Base-by-base conservation (phyloP, 2,113 vertebrate species). In the Python bivittatus region DNA sequence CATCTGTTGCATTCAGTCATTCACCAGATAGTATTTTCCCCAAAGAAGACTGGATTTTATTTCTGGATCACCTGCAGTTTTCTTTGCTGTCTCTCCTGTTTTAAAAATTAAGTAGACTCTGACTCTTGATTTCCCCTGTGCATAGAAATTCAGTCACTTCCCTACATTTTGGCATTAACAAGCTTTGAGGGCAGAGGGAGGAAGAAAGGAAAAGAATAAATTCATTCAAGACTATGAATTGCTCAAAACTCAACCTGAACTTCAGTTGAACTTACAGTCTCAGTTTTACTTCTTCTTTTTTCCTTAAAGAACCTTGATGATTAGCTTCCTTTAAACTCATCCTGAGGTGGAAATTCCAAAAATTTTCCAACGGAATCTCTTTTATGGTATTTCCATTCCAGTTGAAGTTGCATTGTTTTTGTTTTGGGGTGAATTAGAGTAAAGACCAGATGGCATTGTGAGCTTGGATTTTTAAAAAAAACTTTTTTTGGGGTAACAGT, bases 201-300 rank as follows among this genome's bases (percentile, higher is more conserved):
- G 9, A 13, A 48, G 22, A 13, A 84, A 86, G 42, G 33, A 79
- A 79, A 64, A 1, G 10, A 25, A 54, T 33, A 84, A 84, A 89
- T 53, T 27, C 15, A 27, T 64, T 54, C 6, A 7, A 88, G 68
- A 8, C 68, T 52, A 22, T 8, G 8, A 92, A 61, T 57, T 6
- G 10, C 29, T 93, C 94, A 84, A 85, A 95, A 93, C 9, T 72
- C 57, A 61, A 38, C 79, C 48, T 92, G 27, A 38, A 93, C 57
- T 93, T 64, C 8, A 91, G 57, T 0, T 86, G 90, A 94, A 96
- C 92, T 84, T 93, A 92, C 6, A 92, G n/a, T 86, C 38, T 91
- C 54, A 44, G 3, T 11, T 52, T 54, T 89, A 25, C 48, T 92
- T 20, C 20, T 60, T 60, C 9, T 64, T 4, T 29, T n/a, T 25